These are phyloP conservation scores for Salpingus planirostris DNA, from an alignment of 2,888 invertebrate species.

Conservation along the genomic window DNA sequence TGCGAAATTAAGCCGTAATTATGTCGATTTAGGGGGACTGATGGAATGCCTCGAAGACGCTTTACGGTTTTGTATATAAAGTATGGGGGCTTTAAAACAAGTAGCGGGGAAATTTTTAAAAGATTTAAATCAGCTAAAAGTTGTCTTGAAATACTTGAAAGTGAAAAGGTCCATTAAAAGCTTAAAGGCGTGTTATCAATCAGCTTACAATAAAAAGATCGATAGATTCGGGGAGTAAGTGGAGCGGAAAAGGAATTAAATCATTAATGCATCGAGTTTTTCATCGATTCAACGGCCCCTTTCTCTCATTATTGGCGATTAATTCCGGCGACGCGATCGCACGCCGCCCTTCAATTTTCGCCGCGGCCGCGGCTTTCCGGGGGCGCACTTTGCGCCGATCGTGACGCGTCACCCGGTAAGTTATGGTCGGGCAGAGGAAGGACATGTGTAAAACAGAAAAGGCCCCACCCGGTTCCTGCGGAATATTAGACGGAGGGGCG, in stretches of 20 bases:
- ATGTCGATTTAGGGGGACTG: no score
- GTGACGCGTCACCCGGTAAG: conserved; percentile 30
- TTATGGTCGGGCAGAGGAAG: conserved; percentile 31
- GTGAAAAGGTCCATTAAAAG: conserved; percentile 17
- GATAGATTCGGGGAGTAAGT: conserved; percentile 10
- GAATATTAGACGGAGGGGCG: conserved; percentile 31
- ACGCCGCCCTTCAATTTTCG: no score
- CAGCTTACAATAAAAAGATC: conserved; percentile 16
- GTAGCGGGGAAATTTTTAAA: conserved; percentile 10
- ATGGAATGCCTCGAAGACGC: conserved; percentile 1
- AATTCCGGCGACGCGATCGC: no score
- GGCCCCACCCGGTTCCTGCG: conserved; percentile 20
- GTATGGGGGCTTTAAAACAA: conserved; percentile 7
- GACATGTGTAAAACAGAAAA: conserved; percentile 33
- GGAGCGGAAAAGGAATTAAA: conserved; percentile 12
- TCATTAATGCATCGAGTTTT: no score
- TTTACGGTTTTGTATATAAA: conserved; percentile 6
- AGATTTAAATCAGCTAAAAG: conserved; percentile 14
- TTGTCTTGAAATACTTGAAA: conserved; percentile 14
- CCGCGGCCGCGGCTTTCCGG: no score
- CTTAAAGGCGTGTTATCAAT: conserved; percentile 15
- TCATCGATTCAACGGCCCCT: no score
- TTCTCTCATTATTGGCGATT: conserved; percentile 11
- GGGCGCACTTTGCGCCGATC: conserved; percentile 20
- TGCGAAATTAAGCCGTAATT: no score